Evolutionary conservation across 2,888 invertebrate species (phyloP).

Genomic region (Zygaena filipendulae): DNA sequence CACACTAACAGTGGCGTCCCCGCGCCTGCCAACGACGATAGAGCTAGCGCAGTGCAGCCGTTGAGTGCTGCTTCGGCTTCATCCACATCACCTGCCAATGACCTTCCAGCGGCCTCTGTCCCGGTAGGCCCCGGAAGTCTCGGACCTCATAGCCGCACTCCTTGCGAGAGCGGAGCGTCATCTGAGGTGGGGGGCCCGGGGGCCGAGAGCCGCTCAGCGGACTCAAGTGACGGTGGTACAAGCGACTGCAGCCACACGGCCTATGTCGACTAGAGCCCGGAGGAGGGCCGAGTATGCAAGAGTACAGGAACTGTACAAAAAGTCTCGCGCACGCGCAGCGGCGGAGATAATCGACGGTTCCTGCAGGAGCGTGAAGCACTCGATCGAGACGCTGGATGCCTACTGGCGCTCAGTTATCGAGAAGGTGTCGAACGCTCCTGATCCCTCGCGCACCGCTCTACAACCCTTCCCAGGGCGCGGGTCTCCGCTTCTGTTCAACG

Average conservation of each 20-base stretch:
- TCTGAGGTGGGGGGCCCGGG: slow-evolving; percentile 2
- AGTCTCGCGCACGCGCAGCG: slow-evolving; percentile 13
- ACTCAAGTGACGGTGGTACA: neutral
- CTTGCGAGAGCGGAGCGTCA: slow-evolving; percentile 4
- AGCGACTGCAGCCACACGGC: too few species aligned
- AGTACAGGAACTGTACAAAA: slow-evolving; percentile 14
- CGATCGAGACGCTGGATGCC: slow-evolving; percentile 15
- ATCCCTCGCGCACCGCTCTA: slow-evolving; percentile 1
- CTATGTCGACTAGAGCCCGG: slow-evolving; percentile 1
- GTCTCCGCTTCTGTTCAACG: slow-evolving; percentile 33
- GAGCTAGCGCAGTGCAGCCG: too few species aligned
- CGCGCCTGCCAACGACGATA: too few species aligned
- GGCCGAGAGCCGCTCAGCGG: too few species aligned
- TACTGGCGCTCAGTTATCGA: slow-evolving; percentile 16
- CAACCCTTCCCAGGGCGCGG: slow-evolving; percentile 14
- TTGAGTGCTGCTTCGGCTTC: too few species aligned
- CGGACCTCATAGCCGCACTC: too few species aligned
- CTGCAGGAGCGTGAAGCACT: slow-evolving; percentile 10
- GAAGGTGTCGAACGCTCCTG: slow-evolving; percentile 10
- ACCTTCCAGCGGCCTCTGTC: too few species aligned
- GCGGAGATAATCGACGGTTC: slow-evolving; percentile 15
- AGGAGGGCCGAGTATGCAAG: slow-evolving; percentile 16
- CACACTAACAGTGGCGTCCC: too few species aligned
- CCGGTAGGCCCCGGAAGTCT: too few species aligned
- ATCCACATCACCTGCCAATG: too few species aligned